Evolutionary conservation across 1,140 invertebrate genomes (phyloP), one percentile per base, ranked within the genome.

Genomic region (Onthophagus taurus): DNA sequence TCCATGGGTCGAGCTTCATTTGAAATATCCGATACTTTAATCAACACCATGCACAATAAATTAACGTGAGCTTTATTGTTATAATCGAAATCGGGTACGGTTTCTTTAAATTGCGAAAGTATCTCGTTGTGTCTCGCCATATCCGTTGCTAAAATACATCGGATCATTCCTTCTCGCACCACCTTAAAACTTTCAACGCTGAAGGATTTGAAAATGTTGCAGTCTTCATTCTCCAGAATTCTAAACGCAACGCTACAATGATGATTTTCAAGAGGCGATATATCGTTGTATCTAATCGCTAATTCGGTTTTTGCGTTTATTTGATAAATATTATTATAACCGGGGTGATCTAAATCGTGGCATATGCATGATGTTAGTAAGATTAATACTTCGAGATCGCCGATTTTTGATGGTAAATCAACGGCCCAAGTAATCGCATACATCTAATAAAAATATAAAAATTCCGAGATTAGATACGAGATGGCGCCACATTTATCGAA

Each of bases 321-420:
- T 67, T 89, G 85, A 66, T 89, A 90, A 47, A 85, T 85, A 55
- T 89, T 90, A 65, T 90, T 89, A 60, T 87, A 88, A 19, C 89
- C 89, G 4, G 89, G 89, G 74, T 94, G 89, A 62, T 93, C 89
- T 17, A 93, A 68, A 66, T 94, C 90, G 63, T 94, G 90, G 57
- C 87, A 89, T 26, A 91, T 84, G 60, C 82, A 86, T 7, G 87
- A 86, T 11, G 85, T 83, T 19, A 91, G 71, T 21, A 91, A 66
- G 31, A 89, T 79, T 8, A 87, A 70, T 29, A 85, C 76, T 64
- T 90, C 86, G 42, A 88, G 72, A 31, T 83, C 72, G 14, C 80
- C 78, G 45, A 90, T 76, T 51, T 76, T 75, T 23, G 72, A 71
- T 34, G 75, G 71, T 8, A 90, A 66, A 54, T 84, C 74, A 45